Percentiles rank a stretch among this genome's conserved stretches.
These are phyloP conservation scores for Aspidoscelis tigris DNA, from an alignment of 2,113 vertebrate species.

Conservation along the genomic window DNA sequence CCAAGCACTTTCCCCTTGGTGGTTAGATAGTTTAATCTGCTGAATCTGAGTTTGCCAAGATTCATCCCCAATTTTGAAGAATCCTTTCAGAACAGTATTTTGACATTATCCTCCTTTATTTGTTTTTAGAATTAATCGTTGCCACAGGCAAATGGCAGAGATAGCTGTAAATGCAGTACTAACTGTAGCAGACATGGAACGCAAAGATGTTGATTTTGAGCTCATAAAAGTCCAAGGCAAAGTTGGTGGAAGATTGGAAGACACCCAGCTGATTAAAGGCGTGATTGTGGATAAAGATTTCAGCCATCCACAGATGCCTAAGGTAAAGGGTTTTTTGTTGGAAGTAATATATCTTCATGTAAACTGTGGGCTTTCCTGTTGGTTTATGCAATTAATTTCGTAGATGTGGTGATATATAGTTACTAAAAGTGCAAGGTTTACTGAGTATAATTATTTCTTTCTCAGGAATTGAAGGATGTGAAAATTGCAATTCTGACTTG, in stretches of 20 bases:
- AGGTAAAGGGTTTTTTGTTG: slow-evolving; percentile 75
- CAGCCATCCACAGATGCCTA: slow-evolving; percentile 99
- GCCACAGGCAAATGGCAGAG: slow-evolving; percentile 98
- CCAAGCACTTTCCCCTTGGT: too few species aligned
- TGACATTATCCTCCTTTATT: not conserved
- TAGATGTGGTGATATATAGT: not conserved
- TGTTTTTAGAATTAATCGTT: slow-evolving; percentile 90
- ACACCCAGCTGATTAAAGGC: slow-evolving; percentile 94
- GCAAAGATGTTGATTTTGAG: slow-evolving; percentile 97
- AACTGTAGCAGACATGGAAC: slow-evolving; percentile 95
- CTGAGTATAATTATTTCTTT: not conserved
- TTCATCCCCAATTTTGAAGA: not conserved
- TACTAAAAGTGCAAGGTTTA: not conserved
- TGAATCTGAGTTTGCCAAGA: not conserved
- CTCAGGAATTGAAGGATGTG: slow-evolving; percentile 86
- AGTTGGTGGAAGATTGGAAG: slow-evolving; percentile 95
- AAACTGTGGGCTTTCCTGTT: not conserved
- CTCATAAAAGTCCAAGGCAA: slow-evolving; percentile 99
- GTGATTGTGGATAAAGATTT: slow-evolving; percentile 98
- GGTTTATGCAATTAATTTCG: too few species aligned
- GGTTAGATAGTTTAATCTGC: not conserved
- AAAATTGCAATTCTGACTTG: slow-evolving; percentile 98
- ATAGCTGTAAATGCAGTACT: slow-evolving; percentile 95
- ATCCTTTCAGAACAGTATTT: not conserved
- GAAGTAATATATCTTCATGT: rapidly evolving